Evolutionary conservation across 2,797 vertebrate genomes (phyloP), one percentile per base, ranked within the genome.

Genomic region (Anguilla obscura): DNA sequence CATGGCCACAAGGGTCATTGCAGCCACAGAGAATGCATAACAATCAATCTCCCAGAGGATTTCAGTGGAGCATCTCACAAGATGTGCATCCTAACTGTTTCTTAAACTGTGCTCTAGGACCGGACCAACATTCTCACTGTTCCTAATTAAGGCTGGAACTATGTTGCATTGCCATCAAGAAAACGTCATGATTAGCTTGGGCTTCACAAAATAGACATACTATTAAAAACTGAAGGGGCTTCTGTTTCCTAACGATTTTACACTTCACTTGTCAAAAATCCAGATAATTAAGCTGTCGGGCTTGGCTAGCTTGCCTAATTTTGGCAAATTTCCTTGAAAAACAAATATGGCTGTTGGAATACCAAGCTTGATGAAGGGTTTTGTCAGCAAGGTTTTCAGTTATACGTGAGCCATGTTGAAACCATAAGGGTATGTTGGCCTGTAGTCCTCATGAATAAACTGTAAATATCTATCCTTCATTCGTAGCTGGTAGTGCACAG

Each of bases 281-380:
- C 79, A 82, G 12, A 82, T 82, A 82, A 82, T 48, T 50, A 82
- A 82, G 24, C 79, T 50, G 79, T 48, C 79, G n/a, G 79, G 18
- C 79, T 82, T 24, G 21, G 18, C 45, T 3, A 82, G 79, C 45
- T 48, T 24, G 24, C 45, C 79, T 9, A 48, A 82, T 24, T n/a
- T 45, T 50, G 79, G 24, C 45, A 48, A n/a, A 10, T 82, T 50
- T 48, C 6, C 24, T 2, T 1, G 18, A 79, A 48, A 48, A 50
- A 50, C 24, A 82, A 82, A 82, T 82, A 10, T 50, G 79, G 45
- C 79, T 50, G 18, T 50, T 48, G 21, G 79, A 50, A 82, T 18
- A 21, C 33, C 40, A 76, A 76, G 30, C 79, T 82, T 82, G 40
- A n/a, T 50, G 10, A 76, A 79, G 33, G 40, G 6, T 9, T 82